Evolutionary conservation across 2,797 vertebrate genomes (phyloP).

Genomic region (Arnoldichthys spilopterus): DNA sequence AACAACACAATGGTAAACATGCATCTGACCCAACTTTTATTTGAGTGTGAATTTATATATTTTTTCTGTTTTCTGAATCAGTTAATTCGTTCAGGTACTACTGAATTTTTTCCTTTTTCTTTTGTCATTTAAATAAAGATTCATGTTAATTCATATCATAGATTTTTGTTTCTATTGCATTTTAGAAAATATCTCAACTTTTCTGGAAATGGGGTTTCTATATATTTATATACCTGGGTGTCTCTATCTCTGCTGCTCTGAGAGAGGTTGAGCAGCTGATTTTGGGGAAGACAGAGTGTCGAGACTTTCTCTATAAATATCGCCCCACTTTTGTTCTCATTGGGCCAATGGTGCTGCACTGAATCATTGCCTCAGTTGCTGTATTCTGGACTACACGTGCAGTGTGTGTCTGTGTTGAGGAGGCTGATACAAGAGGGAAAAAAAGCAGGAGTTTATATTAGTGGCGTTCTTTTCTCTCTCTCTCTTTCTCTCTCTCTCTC

Average conservation of each 20-base stretch:
- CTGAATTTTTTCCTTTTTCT: no score
- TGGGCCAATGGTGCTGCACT: slow-evolving; percentile 52
- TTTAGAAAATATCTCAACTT: no score
- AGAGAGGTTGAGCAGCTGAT: slow-evolving; percentile 49
- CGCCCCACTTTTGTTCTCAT: slow-evolving; percentile 65
- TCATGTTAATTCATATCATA: no score
- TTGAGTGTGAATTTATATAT: no score
- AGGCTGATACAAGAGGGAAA: slow-evolving; percentile 12
- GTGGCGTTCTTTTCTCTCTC: slow-evolving; percentile 61
- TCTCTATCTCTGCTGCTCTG: slow-evolving; percentile 30
- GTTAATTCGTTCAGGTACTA: no score
- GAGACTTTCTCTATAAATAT: slow-evolving; percentile 74
- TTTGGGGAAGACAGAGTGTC: slow-evolving; percentile 55
- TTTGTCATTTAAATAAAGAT: no score
- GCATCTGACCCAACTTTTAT: no score
- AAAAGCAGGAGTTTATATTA: slow-evolving; percentile 70
- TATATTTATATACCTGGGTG: slow-evolving; percentile 12
- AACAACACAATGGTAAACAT: no score
- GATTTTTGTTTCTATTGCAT: no score
- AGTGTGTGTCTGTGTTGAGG: slow-evolving; percentile 37
- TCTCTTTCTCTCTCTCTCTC: slow-evolving; percentile 38
- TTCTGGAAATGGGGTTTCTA: no score
- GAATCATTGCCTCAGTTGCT: slow-evolving; percentile 62
- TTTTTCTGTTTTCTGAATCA: no score
- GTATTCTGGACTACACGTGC: slow-evolving; percentile 13